Percentiles rank a stretch among this genome's conserved stretches.
Conservation (phyloP, 2,888 invertebrate species). For the Athalia cordata region DNA sequence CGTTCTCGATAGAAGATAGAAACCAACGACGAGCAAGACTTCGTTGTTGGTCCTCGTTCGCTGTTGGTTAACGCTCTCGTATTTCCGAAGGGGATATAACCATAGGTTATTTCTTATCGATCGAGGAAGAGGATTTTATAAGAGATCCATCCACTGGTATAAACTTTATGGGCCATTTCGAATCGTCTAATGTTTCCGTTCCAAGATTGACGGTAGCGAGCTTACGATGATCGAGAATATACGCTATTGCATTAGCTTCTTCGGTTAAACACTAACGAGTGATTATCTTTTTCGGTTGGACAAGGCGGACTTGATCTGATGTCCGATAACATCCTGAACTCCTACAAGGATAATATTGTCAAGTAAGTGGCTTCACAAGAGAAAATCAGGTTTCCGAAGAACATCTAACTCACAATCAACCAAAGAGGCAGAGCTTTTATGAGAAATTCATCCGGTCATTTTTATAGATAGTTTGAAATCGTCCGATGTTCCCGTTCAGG, state of each 20-base stretch:
- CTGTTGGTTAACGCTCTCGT: conserved; percentile 38
- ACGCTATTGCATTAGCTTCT: no score
- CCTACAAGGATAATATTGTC: no score
- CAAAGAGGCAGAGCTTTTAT: no score
- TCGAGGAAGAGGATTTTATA: neutral
- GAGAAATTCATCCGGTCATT: no score
- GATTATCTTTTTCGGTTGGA: neutral
- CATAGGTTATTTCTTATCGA: conserved; percentile 42
- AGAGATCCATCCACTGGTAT: conserved; percentile 15
- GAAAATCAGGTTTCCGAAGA: neutral
- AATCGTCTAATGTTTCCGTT: neutral
- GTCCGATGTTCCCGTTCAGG: no score
- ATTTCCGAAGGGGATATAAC: conserved; percentile 11
- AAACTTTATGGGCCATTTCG: neutral
- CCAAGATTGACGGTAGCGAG: neutral
- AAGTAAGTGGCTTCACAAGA: neutral
- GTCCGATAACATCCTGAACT: no score
- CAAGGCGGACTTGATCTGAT: no score
- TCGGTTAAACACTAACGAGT: neutral
- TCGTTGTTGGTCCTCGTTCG: conserved; percentile 41
- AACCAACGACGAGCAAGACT: conserved; percentile 40
- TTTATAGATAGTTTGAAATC: no score
- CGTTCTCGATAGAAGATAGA: conserved; percentile 57
- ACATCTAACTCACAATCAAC: neutral
- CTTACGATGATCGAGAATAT: no score